Conservation (phyloP, 1,140 invertebrate species). For the Dreissena rostriformis region DNA sequence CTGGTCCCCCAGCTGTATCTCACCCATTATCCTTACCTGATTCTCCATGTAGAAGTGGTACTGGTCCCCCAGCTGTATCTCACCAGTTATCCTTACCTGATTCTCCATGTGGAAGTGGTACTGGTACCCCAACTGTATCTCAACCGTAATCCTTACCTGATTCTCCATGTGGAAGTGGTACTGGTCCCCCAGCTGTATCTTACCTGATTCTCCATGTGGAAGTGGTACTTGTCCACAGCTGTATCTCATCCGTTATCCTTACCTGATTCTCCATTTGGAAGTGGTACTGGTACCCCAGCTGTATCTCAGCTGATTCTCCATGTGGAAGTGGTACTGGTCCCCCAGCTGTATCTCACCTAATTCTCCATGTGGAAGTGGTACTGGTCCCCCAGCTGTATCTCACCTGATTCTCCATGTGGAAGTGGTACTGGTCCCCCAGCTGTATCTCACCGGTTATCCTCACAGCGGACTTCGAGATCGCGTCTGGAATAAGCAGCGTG, state of each 20-base stretch:
- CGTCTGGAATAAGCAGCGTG: slow-evolving; percentile 50
- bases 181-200: slow-evolving; percentile 78
- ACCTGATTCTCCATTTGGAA: slow-evolving; percentile 82
- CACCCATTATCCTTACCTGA: no score
- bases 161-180: slow-evolving; percentile 82
- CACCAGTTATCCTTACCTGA: slow-evolving; percentile 80
- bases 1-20: neutral
- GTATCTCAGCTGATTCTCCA: no score
- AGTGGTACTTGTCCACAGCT: no score
- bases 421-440: slow-evolving; percentile 81
- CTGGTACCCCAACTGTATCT: neutral
- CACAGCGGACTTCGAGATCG: slow-evolving; percentile 61
- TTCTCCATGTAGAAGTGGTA: slow-evolving; percentile 82
- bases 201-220: slow-evolving; percentile 67
- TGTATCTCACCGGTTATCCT: slow-evolving; percentile 78
- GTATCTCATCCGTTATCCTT: no score
- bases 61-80: slow-evolving; percentile 78
- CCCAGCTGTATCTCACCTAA: slow-evolving; percentile 79
- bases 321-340: slow-evolving; percentile 38
- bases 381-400: neutral
- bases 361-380: no score
- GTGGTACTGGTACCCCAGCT: slow-evolving; percentile 80
- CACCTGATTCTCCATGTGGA: slow-evolving; percentile 81
- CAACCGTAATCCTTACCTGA: no score
- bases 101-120: no score